Evolutionary conservation across 2,113 vertebrate genomes (phyloP), one percentile per base, ranked within the genome.

Genomic region (Corythornis cristatus): DNA sequence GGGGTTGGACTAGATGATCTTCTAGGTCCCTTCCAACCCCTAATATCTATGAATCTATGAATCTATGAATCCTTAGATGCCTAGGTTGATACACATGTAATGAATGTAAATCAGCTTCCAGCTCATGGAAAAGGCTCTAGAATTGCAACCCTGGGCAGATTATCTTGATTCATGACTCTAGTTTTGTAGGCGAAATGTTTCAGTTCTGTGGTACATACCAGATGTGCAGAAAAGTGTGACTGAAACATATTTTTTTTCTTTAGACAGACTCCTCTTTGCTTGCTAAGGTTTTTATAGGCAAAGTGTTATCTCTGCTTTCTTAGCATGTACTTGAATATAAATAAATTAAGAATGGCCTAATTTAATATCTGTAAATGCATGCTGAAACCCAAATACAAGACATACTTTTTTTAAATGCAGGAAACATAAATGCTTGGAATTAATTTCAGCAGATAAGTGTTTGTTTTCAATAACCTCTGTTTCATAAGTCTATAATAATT

Each of bases 401-500:
- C 28, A 89, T 68, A 54, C 1, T 37, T 86, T 84, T 86, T 92
- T 8, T 79, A 85, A 84, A 84, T 85, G 28, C 42, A 62, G 62
- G 56, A 82, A 92, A 37, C 62, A 67, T 87, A 82, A 93, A 90
- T 62, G 28, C 17, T 66, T 83, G 37, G 54, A 93, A 92, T 90
- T 92, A 84, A 90, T 92, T 95, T 90, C 48, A 65, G 42, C 0
- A 1, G 35, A 62, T 61, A 89, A 93, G 31, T 65, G 53, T 85
- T 84, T 28, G 70, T 88, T 90, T 93, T 92, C 62, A 84, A 66
- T 79, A 89, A 87, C 50, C 33, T 86, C 35, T 66, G 9, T 90
- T 96, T 87, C 58, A 56, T 89, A 89, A 80, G 28, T 85, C 37
- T 56, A 14, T 68, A 90, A 56, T 73, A 93, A 94, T 93, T 86